These are phyloP conservation scores for Molorchus minor DNA, from an alignment of 2,888 invertebrate species.

Conservation along the genomic window DNA sequence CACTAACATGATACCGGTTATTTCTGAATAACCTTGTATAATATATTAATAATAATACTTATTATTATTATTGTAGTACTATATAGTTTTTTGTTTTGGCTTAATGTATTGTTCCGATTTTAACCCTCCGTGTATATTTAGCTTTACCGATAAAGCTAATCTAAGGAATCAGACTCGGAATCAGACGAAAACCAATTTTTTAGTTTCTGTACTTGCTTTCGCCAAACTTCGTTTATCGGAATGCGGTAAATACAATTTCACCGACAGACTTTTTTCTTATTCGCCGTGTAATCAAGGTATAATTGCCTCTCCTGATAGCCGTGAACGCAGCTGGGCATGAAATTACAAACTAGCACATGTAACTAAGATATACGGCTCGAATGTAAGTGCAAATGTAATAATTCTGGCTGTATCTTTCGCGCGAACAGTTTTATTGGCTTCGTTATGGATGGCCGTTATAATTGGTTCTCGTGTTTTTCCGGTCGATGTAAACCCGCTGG, in stretches of 20 bases:
- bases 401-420: slow-evolving; percentile 56
- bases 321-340: slow-evolving; percentile 51
- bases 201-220: too few relatives aligned
- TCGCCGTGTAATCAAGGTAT: slow-evolving; percentile 47
- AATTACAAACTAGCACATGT: slow-evolving; percentile 55
- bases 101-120: too few relatives aligned
- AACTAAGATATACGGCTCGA: slow-evolving; percentile 53
- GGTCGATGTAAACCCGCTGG: slow-evolving; percentile 35
- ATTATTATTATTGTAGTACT: too few relatives aligned
- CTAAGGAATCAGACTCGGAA: too few relatives aligned
- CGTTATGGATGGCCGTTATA: slow-evolving; percentile 57
- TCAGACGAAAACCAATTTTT: too few relatives aligned
- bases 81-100: too few relatives aligned
- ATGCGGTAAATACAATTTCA: slow-evolving; percentile 29
- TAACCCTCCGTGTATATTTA: too few relatives aligned
- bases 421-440: slow-evolving; percentile 55
- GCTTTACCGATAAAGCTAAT: too few relatives aligned
- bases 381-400: slow-evolving; percentile 59
- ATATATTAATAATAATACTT: too few relatives aligned
- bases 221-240: slow-evolving; percentile 12
- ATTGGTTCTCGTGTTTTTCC: slow-evolving; percentile 52
- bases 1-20: too few relatives aligned
- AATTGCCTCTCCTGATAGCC: slow-evolving; percentile 49
- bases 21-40: too few relatives aligned
- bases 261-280: slow-evolving; percentile 35